phyloP scores from a whole-genome alignment of 2,888 invertebrate species.

The Psylliodes chrysocephalus region DNA sequence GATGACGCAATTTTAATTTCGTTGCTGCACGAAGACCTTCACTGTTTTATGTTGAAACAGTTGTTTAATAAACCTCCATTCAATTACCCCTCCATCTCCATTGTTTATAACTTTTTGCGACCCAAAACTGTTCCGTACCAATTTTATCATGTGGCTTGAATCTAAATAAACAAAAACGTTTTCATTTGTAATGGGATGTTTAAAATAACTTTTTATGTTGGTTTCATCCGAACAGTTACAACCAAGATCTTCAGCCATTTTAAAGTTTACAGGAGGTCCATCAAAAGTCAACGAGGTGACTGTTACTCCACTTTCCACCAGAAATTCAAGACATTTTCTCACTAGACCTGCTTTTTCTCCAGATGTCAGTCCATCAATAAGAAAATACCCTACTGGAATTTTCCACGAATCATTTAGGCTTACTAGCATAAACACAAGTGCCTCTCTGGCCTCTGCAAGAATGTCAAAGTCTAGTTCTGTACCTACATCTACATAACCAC shows the following conservation, averaged over 20 bases:
- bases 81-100: conserved; percentile 23
- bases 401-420: conserved; percentile 44
- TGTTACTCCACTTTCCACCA: conserved; percentile 36
- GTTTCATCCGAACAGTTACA: not conserved
- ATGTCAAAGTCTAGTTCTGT: conserved; percentile 38
- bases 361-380: conserved; percentile 37
- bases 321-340: conserved; percentile 32
- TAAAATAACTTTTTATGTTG: conserved; percentile 25
- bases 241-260: not conserved
- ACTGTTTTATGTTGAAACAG: conserved; percentile 34
- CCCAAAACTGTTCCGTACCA: conserved; percentile 17
- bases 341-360: conserved; percentile 37
- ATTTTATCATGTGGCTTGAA: conserved; percentile 21
- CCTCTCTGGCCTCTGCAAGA: conserved; percentile 47
- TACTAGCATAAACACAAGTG: conserved; percentile 43
- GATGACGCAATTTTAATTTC: conserved; percentile 23
- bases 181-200: conserved; percentile 12
- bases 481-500: conserved; percentile 42
- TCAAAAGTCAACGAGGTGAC: conserved; percentile 45
- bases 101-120: conserved; percentile 5
- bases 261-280: conserved; percentile 34
- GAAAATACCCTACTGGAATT: conserved; percentile 47
- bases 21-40: conserved; percentile 30
- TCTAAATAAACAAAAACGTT: conserved; percentile 22
- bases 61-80: conserved; percentile 31